phyloP scores from a whole-genome alignment of 2,888 invertebrate species.

The Drosophila histrio region DNA sequence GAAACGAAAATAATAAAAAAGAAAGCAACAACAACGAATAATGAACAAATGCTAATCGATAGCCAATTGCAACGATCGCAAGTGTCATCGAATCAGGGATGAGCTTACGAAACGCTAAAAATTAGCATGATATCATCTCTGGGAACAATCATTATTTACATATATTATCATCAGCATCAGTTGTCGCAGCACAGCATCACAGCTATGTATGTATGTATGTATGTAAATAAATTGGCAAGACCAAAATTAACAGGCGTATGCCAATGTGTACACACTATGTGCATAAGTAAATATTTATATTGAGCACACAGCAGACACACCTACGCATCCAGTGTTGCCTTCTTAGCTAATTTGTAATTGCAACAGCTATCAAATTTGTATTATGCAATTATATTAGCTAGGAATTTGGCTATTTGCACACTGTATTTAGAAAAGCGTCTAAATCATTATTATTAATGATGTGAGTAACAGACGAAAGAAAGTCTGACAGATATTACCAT shows the following conservation, averaged over 20 bases:
- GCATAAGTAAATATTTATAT: slow-evolving; percentile 25
- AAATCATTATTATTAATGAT: too few species aligned
- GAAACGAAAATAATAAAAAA: background rate
- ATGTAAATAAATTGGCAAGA: slow-evolving; percentile 28
- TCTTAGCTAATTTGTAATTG: background rate
- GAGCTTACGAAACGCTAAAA: slow-evolving; percentile 60
- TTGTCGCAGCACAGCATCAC: slow-evolving; percentile 34
- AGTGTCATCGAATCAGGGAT: slow-evolving; percentile 27
- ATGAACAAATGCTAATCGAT: slow-evolving; percentile 38
- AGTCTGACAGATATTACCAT: too few species aligned
- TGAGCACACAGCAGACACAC: slow-evolving; percentile 8
- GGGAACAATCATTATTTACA: slow-evolving; percentile 15
- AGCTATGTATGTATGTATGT: background rate
- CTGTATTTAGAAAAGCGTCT: too few species aligned
- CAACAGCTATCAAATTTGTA: background rate
- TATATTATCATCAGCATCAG: slow-evolving; percentile 30
- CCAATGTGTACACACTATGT: slow-evolving; percentile 7
- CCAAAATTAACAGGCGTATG: slow-evolving; percentile 31
- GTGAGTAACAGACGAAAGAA: too few species aligned
- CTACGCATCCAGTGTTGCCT: slow-evolving; percentile 14
- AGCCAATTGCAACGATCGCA: slow-evolving; percentile 38
- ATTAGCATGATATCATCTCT: slow-evolving; percentile 72
- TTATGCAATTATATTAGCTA: background rate
- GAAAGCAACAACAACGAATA: background rate
- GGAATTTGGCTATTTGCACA: background rate